Conservation (phyloP, 1,140 invertebrate species). For the Drosophila yakuba region DNA sequence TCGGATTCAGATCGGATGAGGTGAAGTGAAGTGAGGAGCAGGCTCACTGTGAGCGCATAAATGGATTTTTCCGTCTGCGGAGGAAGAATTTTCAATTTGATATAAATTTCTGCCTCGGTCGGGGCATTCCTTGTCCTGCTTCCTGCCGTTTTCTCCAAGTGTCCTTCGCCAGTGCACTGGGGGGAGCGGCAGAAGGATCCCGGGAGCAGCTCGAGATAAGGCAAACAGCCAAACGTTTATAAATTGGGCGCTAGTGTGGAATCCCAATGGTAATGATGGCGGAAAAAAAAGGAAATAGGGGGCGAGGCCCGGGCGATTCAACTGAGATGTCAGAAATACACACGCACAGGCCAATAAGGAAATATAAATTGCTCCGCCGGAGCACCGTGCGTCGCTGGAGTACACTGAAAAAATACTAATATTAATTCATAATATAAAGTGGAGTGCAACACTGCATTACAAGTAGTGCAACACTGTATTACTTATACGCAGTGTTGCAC, state of each 20-base stretch:
- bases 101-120: constrained; percentile 37
- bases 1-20: constrained; percentile 2
- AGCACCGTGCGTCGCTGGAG: constrained; percentile 22
- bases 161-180: constrained; percentile 11
- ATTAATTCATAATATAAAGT: neutral
- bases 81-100: constrained; percentile 46
- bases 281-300: neutral
- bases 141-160: constrained; percentile 25
- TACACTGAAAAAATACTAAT: constrained; percentile 16
- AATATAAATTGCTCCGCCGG: constrained; percentile 69
- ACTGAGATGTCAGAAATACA: constrained; percentile 73
- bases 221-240: constrained; percentile 72
- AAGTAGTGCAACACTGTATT: neutral
- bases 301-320: constrained; percentile 19
- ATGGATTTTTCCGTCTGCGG: constrained; percentile 26
- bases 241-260: constrained; percentile 75
- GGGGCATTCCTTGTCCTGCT: constrained; percentile 20
- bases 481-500: too few species aligned
- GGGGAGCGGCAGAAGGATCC: neutral
- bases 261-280: constrained; percentile 69
- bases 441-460: neutral
- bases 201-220: constrained; percentile 56
- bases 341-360: constrained; percentile 66
- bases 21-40: neutral
- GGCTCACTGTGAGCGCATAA: constrained; percentile 21